These are phyloP conservation scores for Plagodis dolabraria DNA, from an alignment of 2,888 invertebrate genomes.

Conservation along the genomic window DNA sequence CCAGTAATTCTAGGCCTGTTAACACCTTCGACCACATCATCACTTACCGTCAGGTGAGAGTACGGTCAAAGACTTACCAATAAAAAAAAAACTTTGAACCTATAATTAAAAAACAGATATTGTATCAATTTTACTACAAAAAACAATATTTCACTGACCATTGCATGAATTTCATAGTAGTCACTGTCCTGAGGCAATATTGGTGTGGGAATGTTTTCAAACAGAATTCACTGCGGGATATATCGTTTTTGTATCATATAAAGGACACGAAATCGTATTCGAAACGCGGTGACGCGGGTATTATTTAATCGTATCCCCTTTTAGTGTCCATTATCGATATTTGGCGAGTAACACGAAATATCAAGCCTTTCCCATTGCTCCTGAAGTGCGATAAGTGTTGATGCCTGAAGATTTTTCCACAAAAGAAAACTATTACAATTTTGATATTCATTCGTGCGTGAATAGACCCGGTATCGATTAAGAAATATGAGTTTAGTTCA, in stretches of 20 bases:
- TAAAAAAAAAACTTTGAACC: too few relatives aligned
- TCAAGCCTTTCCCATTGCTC: constrained; percentile 3
- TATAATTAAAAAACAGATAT: not conserved
- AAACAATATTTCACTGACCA: constrained; percentile 14
- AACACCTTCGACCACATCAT: too few relatives aligned
- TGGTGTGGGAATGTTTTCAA: constrained; percentile 17
- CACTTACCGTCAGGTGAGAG: too few relatives aligned
- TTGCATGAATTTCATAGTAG: constrained; percentile 19
- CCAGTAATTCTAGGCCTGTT: too few relatives aligned
- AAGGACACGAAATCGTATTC: constrained; percentile 11
- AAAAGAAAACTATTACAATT: too few relatives aligned
- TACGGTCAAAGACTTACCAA: too few relatives aligned
- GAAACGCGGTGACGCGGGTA: constrained; percentile 9
- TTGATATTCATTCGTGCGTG: too few relatives aligned
- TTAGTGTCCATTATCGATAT: constrained; percentile 6
- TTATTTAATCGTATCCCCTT: constrained; percentile 16
- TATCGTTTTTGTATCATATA: constrained; percentile 18
- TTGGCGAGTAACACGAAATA: not conserved
- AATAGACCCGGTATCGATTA: too few relatives aligned
- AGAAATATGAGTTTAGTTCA: too few relatives aligned
- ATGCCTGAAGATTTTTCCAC: not conserved
- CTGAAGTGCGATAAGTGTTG: constrained; percentile 5
- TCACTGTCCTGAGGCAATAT: constrained; percentile 4
- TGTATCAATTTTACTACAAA: constrained; percentile 1
- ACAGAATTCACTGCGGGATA: constrained; percentile 14